Percentiles rank a stretch among this genome's conserved stretches.
phyloP scores from a whole-genome alignment of 2,888 invertebrate species.

The Acleris literana region DNA sequence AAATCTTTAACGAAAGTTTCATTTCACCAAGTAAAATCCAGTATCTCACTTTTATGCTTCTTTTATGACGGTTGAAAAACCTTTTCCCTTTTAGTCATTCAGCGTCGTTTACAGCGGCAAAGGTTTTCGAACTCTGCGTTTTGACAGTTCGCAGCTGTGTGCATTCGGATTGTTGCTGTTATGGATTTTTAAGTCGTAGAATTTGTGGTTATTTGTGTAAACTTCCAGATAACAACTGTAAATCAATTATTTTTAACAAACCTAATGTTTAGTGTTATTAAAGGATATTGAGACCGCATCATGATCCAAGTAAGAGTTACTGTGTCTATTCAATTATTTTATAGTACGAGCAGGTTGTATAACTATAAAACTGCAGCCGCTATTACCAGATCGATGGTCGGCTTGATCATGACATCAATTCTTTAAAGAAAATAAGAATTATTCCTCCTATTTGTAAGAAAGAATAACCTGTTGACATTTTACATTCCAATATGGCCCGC shows the following conservation, averaged over 20 bases:
- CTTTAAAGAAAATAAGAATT: constrained; percentile 19
- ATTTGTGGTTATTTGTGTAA: constrained; percentile 45
- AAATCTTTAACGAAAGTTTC: too few relatives aligned
- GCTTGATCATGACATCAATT: constrained; percentile 19
- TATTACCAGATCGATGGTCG: constrained; percentile 35
- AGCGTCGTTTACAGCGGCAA: constrained; percentile 5
- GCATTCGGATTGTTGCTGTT: constrained; percentile 66
- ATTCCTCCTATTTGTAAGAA: constrained; percentile 34
- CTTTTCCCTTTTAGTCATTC: not conserved
- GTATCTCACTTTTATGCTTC: not conserved
- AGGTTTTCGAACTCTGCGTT: constrained; percentile 42
- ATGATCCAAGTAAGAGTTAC: constrained; percentile 62
- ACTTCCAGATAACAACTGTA: constrained; percentile 31
- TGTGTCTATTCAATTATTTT: constrained; percentile 25
- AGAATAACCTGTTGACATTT: constrained; percentile 60
- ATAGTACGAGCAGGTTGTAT: constrained; percentile 31
- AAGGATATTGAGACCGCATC: constrained; percentile 42
- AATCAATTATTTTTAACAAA: constrained; percentile 18
- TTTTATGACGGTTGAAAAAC: not conserved
- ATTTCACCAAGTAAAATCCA: not conserved
- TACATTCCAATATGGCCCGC: constrained; percentile 77
- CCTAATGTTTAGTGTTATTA: constrained; percentile 16
- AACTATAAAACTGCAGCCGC: constrained; percentile 34
- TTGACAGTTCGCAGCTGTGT: constrained; percentile 80
- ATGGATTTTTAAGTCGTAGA: constrained; percentile 57